Evolutionary conservation across 2,888 invertebrate species (phyloP).

Genomic region (Agelastica alni): DNA sequence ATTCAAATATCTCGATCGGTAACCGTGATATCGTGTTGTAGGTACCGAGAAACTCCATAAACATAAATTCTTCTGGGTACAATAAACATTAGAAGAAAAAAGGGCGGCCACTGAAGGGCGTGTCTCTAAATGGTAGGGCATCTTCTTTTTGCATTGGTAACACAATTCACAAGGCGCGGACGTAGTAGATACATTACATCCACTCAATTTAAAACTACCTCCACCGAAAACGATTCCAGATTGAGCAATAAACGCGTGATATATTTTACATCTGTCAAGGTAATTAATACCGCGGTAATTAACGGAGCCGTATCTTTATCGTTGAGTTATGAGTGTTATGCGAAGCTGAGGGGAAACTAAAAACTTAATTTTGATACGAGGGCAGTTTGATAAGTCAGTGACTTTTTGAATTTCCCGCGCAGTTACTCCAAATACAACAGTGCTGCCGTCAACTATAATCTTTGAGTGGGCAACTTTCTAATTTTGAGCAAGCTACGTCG

Average conservation of each 20-base stretch:
- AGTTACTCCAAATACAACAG: no score
- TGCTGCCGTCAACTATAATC: no score
- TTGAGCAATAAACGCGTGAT: constrained; percentile 1
- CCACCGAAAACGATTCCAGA: no score
- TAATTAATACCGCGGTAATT: background rate
- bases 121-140: background rate
- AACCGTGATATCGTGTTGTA: no score
- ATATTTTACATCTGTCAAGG: background rate
- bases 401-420: no score
- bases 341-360: no score
- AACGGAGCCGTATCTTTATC: background rate
- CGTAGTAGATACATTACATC: no score
- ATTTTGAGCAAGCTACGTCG: no score
- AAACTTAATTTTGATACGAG: no score
- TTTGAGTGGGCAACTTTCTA: no score
- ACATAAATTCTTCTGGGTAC: background rate
- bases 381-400: no score
- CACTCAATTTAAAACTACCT: background rate
- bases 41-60: background rate
- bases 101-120: constrained; percentile 4
- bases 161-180: background rate
- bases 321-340: background rate
- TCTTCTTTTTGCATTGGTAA: constrained; percentile 2
- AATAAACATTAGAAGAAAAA: constrained; percentile 1
- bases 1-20: no score